Evolutionary conservation across 2,888 invertebrate genomes (phyloP).

Genomic region (Xanthorhoe designata): DNA sequence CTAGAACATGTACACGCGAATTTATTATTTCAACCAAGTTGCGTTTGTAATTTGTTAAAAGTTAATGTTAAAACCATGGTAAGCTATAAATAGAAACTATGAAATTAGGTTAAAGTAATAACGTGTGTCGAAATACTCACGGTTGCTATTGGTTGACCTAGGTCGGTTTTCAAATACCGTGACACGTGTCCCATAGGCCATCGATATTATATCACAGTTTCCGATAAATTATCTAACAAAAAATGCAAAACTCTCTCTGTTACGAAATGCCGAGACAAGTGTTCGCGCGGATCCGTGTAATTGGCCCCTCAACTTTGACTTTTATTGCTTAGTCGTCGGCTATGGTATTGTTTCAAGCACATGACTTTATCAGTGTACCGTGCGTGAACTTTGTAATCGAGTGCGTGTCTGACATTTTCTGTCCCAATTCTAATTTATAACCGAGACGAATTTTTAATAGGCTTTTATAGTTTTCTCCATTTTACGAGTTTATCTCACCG

Average conservation of each 20-base stretch:
- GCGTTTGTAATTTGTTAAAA: neutral
- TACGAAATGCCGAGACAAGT: slow-evolving; percentile 57
- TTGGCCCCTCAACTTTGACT: slow-evolving; percentile 37
- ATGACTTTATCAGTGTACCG: slow-evolving; percentile 12
- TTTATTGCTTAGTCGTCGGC: slow-evolving; percentile 25
- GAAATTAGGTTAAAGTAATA: neutral
- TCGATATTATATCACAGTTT: slow-evolving; percentile 37
- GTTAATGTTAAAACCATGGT: neutral
- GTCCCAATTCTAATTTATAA: slow-evolving; percentile 28
- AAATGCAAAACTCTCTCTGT: slow-evolving; percentile 56
- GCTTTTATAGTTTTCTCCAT: neutral
- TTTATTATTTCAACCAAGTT: neutral
- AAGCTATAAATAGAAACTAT: neutral
- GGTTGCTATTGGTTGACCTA: neutral
- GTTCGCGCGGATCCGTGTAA: slow-evolving; percentile 44
- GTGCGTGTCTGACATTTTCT: slow-evolving; percentile 32
- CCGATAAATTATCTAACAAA: slow-evolving; percentile 40
- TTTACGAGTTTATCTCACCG: neutral
- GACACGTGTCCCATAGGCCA: slow-evolving; percentile 19
- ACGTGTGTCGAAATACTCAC: neutral
- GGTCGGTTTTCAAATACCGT: slow-evolving; percentile 5
- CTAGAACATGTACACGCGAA: neutral
- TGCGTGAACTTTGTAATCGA: slow-evolving; percentile 29
- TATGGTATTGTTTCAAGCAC: slow-evolving; percentile 17
- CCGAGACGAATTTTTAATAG: slow-evolving; percentile 15